Base-by-base conservation (phyloP, 2,113 vertebrate genomes). In the Archilochus colubris region DNA sequence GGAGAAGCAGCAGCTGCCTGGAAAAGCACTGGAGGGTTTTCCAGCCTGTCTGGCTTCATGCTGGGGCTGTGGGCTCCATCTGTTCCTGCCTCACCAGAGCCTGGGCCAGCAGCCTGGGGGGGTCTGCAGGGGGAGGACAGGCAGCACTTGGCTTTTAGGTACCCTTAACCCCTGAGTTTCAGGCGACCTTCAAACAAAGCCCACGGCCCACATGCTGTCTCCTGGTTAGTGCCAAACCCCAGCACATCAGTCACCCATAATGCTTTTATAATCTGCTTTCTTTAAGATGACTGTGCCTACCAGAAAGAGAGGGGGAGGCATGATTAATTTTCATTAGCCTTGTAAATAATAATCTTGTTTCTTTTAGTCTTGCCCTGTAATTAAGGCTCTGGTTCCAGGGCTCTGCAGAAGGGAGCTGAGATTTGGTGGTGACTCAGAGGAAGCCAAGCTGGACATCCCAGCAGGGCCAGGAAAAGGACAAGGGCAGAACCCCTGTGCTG, bases 311-410 rank as follows among this genome's bases (percentile, higher is more conserved):
- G 89, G 74, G 36, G 70, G 78, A 93, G 78, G 81, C 74, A 62
- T 91, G 91, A 93, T 92, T 92, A 89, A 94, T 96, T 94, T 93
- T 94, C 91, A 94, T 96, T 92, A 97, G 78, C 46, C 78, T 92
- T 55, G 72, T 96, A 94, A 96, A 95, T 89, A 93, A 89, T 84
- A 76, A 86, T 89, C 91, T 87, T 69, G 74, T 89, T 97, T 96
- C 94, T 24, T 6, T 89, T 73, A 46, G 43, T 82, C 57, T 86
- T 93, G 93, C 87, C 93, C 86, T 94, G 74, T 89, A 91, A 95
- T 87, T 79, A 76, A 70, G 54, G 70, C 31, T 92, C 64, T 92
- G 88, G 33, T 96, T 76, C 91, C 92, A 75, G 76, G 30, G 50
- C 73, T 51, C 20, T n/a, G 70, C 78, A 85, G 89, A 80, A 94